Base-by-base conservation (phyloP, 1,140 invertebrate genomes). In the Drosophila lacteicornis region DNA sequence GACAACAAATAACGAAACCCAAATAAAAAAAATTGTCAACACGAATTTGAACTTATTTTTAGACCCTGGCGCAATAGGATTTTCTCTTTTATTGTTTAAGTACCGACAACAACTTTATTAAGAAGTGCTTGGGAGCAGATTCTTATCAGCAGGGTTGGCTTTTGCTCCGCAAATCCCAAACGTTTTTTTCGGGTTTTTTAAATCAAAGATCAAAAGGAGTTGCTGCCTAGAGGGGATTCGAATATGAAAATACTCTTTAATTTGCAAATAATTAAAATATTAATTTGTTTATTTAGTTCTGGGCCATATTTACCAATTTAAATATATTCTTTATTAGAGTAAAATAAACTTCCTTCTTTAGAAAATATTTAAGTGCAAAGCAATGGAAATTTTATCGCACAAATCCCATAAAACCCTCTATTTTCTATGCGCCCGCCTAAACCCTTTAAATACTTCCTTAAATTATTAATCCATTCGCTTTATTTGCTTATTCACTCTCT, bases 21-120 rank as follows among this genome's bases (percentile, higher is more conserved):
- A 53, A 63, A 38, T 50, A 62, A 77, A 75, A 79, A 69, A 75
- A 74, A 84, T 82, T 88, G 85, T 90, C 85, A 90, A 88, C 85
- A 88, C 81, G 85, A 88, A 90, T 85, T 82, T 88, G 70, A 90
- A 90, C 70, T 67, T 88, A 88, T 88, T 88, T 90, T 90, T 88
- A 88, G 78, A 88, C 78, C 70, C 47, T 82, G 67, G 56, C 80
- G 77, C 80, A 85, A 88, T 81, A 68, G 75, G 84, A 90, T 87
- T 87, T 87, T 68, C 47, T 78, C 56, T 56, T 53, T 56, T 45
- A 58, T 79, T 62, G 46, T 79, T 53, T 63, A 47, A 74, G 47
- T 63, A 49, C 77, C 58, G 67, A 30, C 58, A 87, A 87, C 83
- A 84, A 87, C 83, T 87, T 80, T 84, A 87, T 87, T 88, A 87